phyloP scores from a whole-genome alignment of 30 jellyfish, hydroid and myxozoan genomes.

The Pseudorhiza aurosa region DNA sequence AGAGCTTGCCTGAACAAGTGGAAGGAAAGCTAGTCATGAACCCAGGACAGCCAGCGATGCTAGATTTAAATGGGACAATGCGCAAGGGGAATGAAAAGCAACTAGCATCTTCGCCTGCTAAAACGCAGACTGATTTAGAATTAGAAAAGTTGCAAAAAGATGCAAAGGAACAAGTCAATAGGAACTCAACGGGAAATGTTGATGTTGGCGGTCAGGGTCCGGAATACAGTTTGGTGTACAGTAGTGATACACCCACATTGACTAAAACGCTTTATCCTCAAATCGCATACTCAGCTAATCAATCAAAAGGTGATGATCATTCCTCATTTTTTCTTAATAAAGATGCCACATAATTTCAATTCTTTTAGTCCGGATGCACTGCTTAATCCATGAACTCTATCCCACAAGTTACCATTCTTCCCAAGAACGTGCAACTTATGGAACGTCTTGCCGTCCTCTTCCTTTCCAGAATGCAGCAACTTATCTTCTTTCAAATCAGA shows the following conservation, averaged over 20 bases:
- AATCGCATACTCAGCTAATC: background rate
- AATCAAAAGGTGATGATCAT: background rate
- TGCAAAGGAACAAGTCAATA: background rate
- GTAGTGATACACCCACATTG: slow-evolving; percentile 69
- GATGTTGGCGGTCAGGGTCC: slow-evolving; percentile 12
- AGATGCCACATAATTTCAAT: no score
- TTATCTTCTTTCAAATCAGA: no score
- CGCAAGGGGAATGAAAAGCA: slow-evolving; percentile 70
- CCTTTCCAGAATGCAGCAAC: no score
- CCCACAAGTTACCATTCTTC: no score
- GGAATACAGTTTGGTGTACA: slow-evolving; percentile 30
- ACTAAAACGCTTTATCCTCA: slow-evolving; percentile 62
- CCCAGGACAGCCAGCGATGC: slow-evolving; percentile 30
- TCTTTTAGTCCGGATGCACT: no score
- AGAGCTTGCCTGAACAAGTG: slow-evolving; percentile 40
- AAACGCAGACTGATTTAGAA: slow-evolving; percentile 12
- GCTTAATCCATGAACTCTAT: no score
- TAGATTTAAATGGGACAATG: background rate
- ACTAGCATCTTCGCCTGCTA: slow-evolving; percentile 49
- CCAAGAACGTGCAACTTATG: no score
- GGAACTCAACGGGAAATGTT: background rate
- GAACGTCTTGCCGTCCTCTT: no score
- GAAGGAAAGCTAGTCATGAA: slow-evolving; percentile 59
- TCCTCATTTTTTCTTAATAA: no score
- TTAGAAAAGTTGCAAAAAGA: slow-evolving; percentile 27